Evolutionary conservation across 2,797 vertebrate species (phyloP).

Genomic region (Sebastes ruberrimus): DNA sequence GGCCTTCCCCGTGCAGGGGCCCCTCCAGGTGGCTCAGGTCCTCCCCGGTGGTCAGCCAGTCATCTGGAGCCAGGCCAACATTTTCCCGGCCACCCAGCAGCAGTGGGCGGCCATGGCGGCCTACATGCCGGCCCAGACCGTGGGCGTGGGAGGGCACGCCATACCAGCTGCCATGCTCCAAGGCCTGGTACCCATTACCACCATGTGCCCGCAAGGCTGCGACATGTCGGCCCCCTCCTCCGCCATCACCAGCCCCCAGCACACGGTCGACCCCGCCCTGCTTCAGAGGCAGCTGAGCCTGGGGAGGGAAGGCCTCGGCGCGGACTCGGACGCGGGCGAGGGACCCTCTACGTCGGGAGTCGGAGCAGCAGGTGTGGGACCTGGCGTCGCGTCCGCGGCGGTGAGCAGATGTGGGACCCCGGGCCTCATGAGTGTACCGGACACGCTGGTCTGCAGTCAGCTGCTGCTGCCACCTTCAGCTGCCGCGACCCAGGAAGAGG

Average conservation of each 20-base stretch:
- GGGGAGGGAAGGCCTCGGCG: slow-evolving; percentile 54
- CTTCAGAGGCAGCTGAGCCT: slow-evolving; percentile 79
- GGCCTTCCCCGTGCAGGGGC: slow-evolving; percentile 93
- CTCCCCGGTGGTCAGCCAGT: slow-evolving; percentile 95
- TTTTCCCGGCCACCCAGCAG: slow-evolving; percentile 94
- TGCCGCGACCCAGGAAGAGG: slow-evolving; percentile 88
- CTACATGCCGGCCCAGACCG: slow-evolving; percentile 96
- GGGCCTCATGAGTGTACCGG: slow-evolving; percentile 58
- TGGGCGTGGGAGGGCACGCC: slow-evolving; percentile 86
- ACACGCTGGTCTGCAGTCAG: slow-evolving; percentile 90
- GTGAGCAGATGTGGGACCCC: slow-evolving; percentile 76
- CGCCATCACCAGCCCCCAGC: slow-evolving; percentile 91
- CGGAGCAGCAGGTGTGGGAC: slow-evolving; percentile 39
- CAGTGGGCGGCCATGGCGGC: slow-evolving; percentile 94
- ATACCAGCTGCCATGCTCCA: slow-evolving; percentile 96
- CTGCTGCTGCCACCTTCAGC: slow-evolving; percentile 84
- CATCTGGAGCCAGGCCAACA: slow-evolving; percentile 95
- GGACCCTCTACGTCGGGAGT: slow-evolving; percentile 70
- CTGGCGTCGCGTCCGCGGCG: slow-evolving; percentile 39
- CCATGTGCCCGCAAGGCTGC: slow-evolving; percentile 83
- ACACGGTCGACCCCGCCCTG: slow-evolving; percentile 81
- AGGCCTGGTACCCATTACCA: slow-evolving; percentile 91
- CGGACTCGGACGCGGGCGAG: slow-evolving; percentile 70
- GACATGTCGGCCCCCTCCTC: slow-evolving; percentile 83
- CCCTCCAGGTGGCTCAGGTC: slow-evolving; percentile 93